A percentile compares a stretch with the other conserved stretches of the same genome.
phyloP scores from a whole-genome alignment of 2,797 vertebrate species.

The Argya squamiceps region DNA sequence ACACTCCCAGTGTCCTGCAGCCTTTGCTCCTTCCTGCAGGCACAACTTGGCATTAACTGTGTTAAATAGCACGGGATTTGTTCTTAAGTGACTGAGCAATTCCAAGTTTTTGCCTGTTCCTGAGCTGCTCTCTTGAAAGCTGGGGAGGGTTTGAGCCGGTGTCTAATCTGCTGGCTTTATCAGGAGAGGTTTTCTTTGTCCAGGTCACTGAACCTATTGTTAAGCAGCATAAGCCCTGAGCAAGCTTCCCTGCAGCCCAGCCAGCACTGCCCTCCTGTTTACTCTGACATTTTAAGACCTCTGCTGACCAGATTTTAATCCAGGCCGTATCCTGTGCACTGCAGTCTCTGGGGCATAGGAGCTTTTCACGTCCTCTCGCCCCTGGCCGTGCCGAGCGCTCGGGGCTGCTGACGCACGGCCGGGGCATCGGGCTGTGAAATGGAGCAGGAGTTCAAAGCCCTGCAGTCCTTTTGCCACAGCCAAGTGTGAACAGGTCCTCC shows the following conservation, averaged over 20 bases:
- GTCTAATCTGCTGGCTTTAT: constrained; percentile 25
- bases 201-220: constrained; percentile 54
- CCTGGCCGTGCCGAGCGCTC: not conserved
- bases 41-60: not conserved
- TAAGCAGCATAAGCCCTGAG: not conserved
- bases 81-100: not conserved
- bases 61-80: rapidly evolving
- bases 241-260: not conserved
- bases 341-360: constrained; percentile 31
- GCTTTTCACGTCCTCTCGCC: not conserved
- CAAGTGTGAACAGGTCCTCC: not conserved
- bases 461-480: not conserved
- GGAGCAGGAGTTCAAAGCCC: not conserved
- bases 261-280: constrained; percentile 50
- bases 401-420: not conserved
- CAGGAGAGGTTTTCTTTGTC: constrained; percentile 52
- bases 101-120: not conserved
- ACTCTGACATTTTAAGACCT: constrained; percentile 51
- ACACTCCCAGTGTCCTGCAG: not conserved
- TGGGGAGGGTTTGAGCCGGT: not conserved
- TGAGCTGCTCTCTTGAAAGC: not conserved
- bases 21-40: not conserved
- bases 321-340: constrained; percentile 31
- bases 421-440: not conserved
- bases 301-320: constrained; percentile 54